Evolutionary conservation across 1,140 invertebrate species (phyloP).

Genomic region (Micrasema minimum): DNA sequence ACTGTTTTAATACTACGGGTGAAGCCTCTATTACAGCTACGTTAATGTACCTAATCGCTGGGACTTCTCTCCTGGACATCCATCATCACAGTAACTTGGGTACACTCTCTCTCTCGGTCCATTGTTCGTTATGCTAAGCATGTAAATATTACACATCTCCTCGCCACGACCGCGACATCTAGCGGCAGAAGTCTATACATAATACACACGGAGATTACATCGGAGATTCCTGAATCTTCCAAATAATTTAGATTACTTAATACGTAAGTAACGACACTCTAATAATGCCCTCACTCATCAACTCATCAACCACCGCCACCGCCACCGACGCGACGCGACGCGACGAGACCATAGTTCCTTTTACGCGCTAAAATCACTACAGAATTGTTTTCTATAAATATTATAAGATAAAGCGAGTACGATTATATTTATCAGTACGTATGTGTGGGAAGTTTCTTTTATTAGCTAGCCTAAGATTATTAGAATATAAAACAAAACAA

Average conservation of each 20-base stretch:
- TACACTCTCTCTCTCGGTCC: not conserved
- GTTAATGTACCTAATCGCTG: slow-evolving; percentile 6
- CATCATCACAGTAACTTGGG: slow-evolving; percentile 15
- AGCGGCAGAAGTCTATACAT: not conserved
- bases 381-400: slow-evolving; percentile 48
- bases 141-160: slow-evolving; percentile 27
- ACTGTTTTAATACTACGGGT: slow-evolving; percentile 14
- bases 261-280: slow-evolving; percentile 9
- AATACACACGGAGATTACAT: not conserved
- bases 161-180: not conserved
- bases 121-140: slow-evolving; percentile 1
- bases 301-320: not conserved
- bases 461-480: slow-evolving; percentile 51
- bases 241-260: slow-evolving; percentile 11
- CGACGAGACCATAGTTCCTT: no score
- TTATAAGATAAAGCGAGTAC: slow-evolving; percentile 52
- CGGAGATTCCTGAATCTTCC: not conserved
- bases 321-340: no score
- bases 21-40: slow-evolving; percentile 17
- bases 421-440: slow-evolving; percentile 54
- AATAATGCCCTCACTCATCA: slow-evolving; percentile 30
- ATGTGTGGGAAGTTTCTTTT: slow-evolving; percentile 51
- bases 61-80: not conserved
- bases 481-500: slow-evolving; percentile 52
- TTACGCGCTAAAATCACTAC: slow-evolving; percentile 44